phyloP scores from a whole-genome alignment of 2,888 invertebrate species.

The Apomyelois bistriatella region DNA sequence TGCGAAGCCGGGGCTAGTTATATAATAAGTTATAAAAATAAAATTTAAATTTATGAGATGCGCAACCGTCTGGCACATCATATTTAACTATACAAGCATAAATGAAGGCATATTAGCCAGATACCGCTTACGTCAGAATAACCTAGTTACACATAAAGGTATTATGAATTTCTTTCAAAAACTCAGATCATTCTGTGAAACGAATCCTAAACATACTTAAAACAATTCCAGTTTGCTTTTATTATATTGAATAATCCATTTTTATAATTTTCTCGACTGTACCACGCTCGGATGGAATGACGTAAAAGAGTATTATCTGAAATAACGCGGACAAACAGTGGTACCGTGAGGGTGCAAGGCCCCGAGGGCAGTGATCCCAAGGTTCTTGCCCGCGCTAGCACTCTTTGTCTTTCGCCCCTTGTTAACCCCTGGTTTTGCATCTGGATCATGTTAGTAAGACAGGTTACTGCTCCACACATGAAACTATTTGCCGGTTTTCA shows the following conservation, averaged over 20 bases:
- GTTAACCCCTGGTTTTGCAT: slow-evolving; percentile 28
- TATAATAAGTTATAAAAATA: too few relatives aligned
- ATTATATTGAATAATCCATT: slow-evolving; percentile 23
- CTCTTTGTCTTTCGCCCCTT: slow-evolving; percentile 49
- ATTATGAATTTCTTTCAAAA: too few relatives aligned
- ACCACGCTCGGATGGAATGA: slow-evolving; percentile 51
- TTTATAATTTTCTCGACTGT: slow-evolving; percentile 43
- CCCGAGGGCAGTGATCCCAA: slow-evolving; percentile 52
- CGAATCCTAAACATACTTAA: too few relatives aligned
- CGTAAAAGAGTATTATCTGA: slow-evolving; percentile 58
- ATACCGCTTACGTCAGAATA: too few relatives aligned
- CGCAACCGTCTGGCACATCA: too few relatives aligned
- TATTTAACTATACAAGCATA: too few relatives aligned
- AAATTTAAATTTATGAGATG: too few relatives aligned
- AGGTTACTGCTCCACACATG: slow-evolving; percentile 16
- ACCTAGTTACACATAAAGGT: too few relatives aligned
- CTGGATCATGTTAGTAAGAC: slow-evolving; percentile 50
- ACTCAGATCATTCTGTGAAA: too few relatives aligned
- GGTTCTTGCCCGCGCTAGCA: slow-evolving; percentile 58
- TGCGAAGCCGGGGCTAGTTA: too few relatives aligned
- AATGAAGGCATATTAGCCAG: too few relatives aligned
- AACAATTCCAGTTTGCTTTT: too few relatives aligned
- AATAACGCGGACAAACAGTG: slow-evolving; percentile 38
- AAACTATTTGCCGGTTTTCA: neutral
- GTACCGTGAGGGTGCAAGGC: slow-evolving; percentile 52